phyloP scores from a whole-genome alignment of 2,797 vertebrate species.

The Phoebastria nigripes region DNA sequence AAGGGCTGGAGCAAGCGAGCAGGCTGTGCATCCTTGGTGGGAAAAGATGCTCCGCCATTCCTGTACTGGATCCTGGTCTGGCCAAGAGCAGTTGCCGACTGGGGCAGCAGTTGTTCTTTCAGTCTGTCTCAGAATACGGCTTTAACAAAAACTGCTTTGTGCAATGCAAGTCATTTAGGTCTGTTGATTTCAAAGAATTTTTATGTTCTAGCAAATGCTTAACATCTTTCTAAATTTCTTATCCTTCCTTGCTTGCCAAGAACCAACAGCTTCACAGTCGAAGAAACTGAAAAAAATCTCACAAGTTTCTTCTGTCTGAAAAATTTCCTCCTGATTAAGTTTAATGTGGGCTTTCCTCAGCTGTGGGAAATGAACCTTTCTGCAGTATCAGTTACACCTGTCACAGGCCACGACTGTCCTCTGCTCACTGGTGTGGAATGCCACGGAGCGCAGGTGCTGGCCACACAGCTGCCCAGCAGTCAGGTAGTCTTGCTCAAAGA shows the following conservation, averaged over 20 bases:
- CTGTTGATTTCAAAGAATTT: neutral
- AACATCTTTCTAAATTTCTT: neutral
- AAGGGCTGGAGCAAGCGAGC: neutral
- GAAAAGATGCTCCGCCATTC: too few relatives aligned
- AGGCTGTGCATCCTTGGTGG: neutral
- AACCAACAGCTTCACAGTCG: neutral
- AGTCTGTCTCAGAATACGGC: neutral
- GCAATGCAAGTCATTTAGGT: neutral
- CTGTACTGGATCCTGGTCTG: neutral
- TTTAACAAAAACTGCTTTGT: neutral
- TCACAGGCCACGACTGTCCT: neutral
- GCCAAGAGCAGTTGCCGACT: neutral
- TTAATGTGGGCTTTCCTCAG: too few relatives aligned
- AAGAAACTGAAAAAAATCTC: neutral
- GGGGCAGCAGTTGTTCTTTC: neutral
- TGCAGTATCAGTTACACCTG: neutral
- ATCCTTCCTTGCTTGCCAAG: neutral
- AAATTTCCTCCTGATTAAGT: neutral
- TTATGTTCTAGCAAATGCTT: neutral
- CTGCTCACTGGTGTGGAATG: neutral
- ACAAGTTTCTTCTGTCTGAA: neutral
- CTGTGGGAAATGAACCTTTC: neutral
- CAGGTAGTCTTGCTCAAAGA: neutral
- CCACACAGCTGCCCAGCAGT: neutral
- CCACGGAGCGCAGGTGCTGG: rapidly evolving